Evolutionary conservation across 2,888 invertebrate species (phyloP).

Genomic region (Noctua janthe): DNA sequence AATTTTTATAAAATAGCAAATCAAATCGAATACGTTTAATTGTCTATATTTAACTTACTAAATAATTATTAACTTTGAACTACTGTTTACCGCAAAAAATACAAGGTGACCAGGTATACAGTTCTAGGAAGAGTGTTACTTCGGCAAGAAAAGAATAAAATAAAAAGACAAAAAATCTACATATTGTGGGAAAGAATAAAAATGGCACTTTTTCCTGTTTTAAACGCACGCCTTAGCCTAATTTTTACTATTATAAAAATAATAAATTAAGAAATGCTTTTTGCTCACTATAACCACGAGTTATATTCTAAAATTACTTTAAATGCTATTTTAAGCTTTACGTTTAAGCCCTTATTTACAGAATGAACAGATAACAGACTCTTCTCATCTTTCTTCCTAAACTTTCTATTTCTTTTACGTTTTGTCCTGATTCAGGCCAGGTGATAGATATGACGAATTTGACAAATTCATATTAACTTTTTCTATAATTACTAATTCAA

Average conservation of each 20-base stretch:
- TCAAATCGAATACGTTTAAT: not conserved
- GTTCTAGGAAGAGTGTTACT: not conserved
- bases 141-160: not conserved
- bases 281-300: conserved; percentile 4
- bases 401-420: not conserved
- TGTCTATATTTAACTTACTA: not conserved
- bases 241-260: conserved; percentile 17
- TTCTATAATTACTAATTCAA: too few species aligned
- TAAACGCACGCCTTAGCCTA: not conserved
- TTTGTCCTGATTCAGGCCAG: too few species aligned
- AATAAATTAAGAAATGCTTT: conserved; percentile 13
- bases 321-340: conserved; percentile 19
- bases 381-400: not conserved
- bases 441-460: too few species aligned
- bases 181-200: not conserved
- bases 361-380: conserved; percentile 17
- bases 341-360: conserved; percentile 19
- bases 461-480: too few species aligned
- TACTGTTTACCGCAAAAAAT: not conserved
- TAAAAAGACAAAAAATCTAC: not conserved
- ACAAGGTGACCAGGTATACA: not conserved
- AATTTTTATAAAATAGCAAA: not conserved
- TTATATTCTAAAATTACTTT: not conserved
- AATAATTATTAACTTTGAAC: not conserved
- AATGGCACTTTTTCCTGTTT: not conserved